Evolutionary conservation across 2,888 invertebrate species (phyloP).

Genomic region (Loripinus fragilis): DNA sequence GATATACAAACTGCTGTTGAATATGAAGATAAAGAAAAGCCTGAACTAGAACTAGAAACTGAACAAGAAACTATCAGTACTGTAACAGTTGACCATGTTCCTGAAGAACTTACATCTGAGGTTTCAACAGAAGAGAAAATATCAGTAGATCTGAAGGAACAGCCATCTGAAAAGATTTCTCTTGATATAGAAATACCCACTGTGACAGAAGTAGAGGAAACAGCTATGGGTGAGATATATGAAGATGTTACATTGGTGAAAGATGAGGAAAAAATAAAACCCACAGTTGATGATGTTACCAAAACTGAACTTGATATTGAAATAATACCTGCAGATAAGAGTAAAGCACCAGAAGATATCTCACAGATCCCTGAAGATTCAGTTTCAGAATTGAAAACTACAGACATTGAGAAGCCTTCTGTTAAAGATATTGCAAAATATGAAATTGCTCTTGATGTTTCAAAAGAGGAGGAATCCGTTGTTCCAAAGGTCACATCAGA

Average conservation of each 20-base stretch:
- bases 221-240: background rate
- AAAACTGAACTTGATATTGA: background rate
- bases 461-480: background rate
- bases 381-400: background rate
- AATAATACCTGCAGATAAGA: constrained; percentile 6
- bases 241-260: background rate
- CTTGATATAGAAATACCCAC: constrained; percentile 67
- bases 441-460: background rate
- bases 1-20: background rate
- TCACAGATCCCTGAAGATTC: constrained; percentile 8
- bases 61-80: background rate
- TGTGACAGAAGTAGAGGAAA: background rate
- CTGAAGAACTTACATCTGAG: background rate
- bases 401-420: background rate
- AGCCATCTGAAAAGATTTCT: constrained; percentile 74
- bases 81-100: background rate
- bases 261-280: too few relatives aligned
- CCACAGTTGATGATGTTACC: too few relatives aligned
- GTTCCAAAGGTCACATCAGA: background rate
- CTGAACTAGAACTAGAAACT: constrained; percentile 78
- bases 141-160: background rate
- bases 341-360: background rate
- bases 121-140: background rate
- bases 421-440: background rate
- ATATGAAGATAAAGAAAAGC: constrained; percentile 8